phyloP scores from a whole-genome alignment of 2,113 vertebrate genomes.

The Channa maculata region DNA sequence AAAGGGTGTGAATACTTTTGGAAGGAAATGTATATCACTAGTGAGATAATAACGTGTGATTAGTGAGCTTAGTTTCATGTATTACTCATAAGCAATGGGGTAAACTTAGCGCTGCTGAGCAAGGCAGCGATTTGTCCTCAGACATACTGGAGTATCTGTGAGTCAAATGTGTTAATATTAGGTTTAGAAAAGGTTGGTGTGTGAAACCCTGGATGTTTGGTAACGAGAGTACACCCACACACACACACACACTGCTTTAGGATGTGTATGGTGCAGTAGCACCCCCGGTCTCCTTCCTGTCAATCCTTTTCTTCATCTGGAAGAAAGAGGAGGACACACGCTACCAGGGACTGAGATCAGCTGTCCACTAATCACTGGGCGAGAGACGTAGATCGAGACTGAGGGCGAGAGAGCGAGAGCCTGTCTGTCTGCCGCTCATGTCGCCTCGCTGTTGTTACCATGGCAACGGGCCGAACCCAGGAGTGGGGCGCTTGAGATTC shows the following conservation, averaged over 20 bases:
- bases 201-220: background rate
- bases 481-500: conserved; percentile 58
- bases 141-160: too few species aligned
- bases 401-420: conserved; percentile 31
- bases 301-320: conserved; percentile 29
- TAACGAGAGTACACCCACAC: too few species aligned
- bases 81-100: too few species aligned
- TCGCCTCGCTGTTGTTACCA: conserved; percentile 81
- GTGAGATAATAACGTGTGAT: too few species aligned
- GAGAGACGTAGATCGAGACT: conserved; percentile 39
- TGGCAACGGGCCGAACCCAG: conserved; percentile 73
- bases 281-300: conserved; percentile 24
- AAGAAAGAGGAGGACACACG: conserved; percentile 22
- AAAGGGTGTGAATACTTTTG: too few species aligned
- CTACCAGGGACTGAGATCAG: conserved; percentile 48
- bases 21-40: too few species aligned
- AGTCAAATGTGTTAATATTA: too few species aligned
- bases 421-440: conserved; percentile 55
- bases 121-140: too few species aligned
- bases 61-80: too few species aligned
- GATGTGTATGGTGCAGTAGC: background rate
- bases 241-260: background rate
- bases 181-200: too few species aligned
- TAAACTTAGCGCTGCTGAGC: too few species aligned
- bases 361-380: conserved; percentile 55